Base-by-base conservation (phyloP, 1,140 invertebrate genomes). In the Euwallacea fornicatus region DNA sequence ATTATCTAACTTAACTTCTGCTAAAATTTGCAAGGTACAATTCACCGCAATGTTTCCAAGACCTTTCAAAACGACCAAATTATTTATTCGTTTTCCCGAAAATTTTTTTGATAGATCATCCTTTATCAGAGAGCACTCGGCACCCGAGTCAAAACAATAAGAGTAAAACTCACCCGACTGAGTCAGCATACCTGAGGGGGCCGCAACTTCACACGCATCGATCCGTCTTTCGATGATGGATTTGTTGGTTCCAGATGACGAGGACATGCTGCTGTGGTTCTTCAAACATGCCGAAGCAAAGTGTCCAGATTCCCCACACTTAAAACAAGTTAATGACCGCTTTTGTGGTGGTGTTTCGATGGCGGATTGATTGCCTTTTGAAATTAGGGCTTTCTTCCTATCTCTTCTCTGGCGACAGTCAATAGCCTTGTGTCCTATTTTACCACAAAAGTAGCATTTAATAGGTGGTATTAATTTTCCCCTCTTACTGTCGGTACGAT, bases 121-220 rank as follows among this genome's bases (percentile, higher is more conserved):
- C 4, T 10, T 41, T 4, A 59, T 59, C 10, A 59, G 6, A n/a
- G 6, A 59, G 33, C 56, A 59, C 15, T 59, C 56, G 15, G 56
- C 56, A 33, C 56, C 56, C 16, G 56, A 59, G 16, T 59, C 56
- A 59, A 59, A 59, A 16, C 16, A 59, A 41, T n/a, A 59, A 2
- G 15, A 16, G 33, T 59, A 59, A 15, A 16, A 41, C 15, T 59
- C 16, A 59, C 33, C 56, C 15, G 15, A n/a, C 16, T 59, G 33
- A n/a, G 9, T 2, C 16, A 59, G 16, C 2, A 41, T 59, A 41
- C 56, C 56, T 16, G 15, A n/a, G 1, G 46, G 13, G 2, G 9
- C 13, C 2, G 9, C 46, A 11, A 50, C 46, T 11, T 10, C 9
- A 13, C 46, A 50, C 9, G 6, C 13, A 50, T 50, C 46, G 46